Conservation (phyloP, 1,140 invertebrate species). For the Drosophila orena region DNA sequence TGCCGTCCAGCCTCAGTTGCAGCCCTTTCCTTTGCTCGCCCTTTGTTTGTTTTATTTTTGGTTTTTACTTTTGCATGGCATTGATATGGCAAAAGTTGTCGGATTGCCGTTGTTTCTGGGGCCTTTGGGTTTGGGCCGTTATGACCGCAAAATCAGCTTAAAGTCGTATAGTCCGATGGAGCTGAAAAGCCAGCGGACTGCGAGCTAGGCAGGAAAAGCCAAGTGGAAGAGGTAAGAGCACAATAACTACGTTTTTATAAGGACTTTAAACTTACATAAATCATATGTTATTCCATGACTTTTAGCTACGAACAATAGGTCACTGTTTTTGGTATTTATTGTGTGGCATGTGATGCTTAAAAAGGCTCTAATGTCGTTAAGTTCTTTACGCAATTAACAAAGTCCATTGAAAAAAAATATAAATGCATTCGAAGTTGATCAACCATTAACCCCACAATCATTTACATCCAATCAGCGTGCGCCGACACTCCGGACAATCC, state of each 20-base stretch:
- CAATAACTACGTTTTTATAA: too few relatives aligned
- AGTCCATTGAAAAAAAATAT: background rate
- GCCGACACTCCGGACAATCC: constrained; percentile 13
- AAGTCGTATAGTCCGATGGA: constrained; percentile 32
- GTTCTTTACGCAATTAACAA: too few relatives aligned
- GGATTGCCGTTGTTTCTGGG: constrained; percentile 49
- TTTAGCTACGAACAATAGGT: background rate
- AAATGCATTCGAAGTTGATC: background rate
- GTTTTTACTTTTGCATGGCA: constrained; percentile 36
- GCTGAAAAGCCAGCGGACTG: constrained; percentile 32
- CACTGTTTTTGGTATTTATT: too few relatives aligned
- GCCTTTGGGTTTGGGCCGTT: constrained; percentile 12
- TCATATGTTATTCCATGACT: too few relatives aligned
- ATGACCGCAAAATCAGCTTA: constrained; percentile 58
- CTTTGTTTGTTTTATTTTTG: constrained; percentile 19
- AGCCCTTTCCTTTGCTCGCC: constrained; percentile 14
- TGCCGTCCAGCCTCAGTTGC: background rate
- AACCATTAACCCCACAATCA: constrained; percentile 12
- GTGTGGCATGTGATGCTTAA: too few relatives aligned
- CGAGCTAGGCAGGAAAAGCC: constrained; percentile 10
- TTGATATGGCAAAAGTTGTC: constrained; percentile 63
- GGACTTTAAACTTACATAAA: background rate
- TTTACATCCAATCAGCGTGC: constrained; percentile 32
- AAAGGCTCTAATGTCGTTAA: too few relatives aligned
- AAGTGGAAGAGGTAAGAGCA: background rate